Evolutionary conservation across 1,140 invertebrate genomes (phyloP).

Genomic region (Heliconius nattereri): DNA sequence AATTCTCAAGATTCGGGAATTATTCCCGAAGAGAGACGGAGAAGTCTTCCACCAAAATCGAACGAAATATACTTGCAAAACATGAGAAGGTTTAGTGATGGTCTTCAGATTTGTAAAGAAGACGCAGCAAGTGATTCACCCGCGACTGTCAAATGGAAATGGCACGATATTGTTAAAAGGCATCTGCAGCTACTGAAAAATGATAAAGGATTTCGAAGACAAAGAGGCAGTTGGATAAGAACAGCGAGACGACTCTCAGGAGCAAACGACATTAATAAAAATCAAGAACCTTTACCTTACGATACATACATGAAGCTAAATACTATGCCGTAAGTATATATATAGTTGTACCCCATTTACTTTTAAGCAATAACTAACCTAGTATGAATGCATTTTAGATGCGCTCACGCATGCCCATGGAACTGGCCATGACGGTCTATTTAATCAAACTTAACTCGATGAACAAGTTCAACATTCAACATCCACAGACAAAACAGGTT

Average conservation of each 20-base stretch:
- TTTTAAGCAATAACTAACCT: conserved; percentile 27
- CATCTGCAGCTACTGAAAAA: conserved; percentile 81
- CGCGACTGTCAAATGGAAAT: conserved; percentile 79
- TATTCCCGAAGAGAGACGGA: conserved; percentile 73
- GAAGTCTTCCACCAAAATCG: conserved; percentile 78
- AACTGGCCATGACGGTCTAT: conserved; percentile 53
- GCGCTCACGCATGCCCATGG: conserved; percentile 46
- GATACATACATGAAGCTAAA: conserved; percentile 79
- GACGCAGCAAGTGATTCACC: conserved; percentile 80
- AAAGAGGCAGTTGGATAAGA: conserved; percentile 82
- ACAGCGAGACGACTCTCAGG: conserved; percentile 79
- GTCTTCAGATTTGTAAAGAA: conserved; percentile 81
- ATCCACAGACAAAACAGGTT: conserved; percentile 60
- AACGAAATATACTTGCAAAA: conserved; percentile 80
- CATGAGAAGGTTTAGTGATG: conserved; percentile 81
- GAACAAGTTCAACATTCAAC: conserved; percentile 33
- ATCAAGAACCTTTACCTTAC: conserved; percentile 55
- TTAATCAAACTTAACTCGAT: conserved; percentile 52
- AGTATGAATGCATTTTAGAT: conserved; percentile 34
- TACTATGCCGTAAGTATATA: conserved; percentile 71
- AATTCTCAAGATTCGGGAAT: conserved; percentile 71
- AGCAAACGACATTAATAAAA: conserved; percentile 63
- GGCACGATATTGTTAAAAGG: conserved; percentile 81
- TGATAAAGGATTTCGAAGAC: conserved; percentile 81
- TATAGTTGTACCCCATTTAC: conserved; percentile 18